Percentiles rank a stretch among this genome's conserved stretches.
Evolutionary conservation across 2,888 invertebrate species (phyloP).

Genomic region (Pocota personata): DNA sequence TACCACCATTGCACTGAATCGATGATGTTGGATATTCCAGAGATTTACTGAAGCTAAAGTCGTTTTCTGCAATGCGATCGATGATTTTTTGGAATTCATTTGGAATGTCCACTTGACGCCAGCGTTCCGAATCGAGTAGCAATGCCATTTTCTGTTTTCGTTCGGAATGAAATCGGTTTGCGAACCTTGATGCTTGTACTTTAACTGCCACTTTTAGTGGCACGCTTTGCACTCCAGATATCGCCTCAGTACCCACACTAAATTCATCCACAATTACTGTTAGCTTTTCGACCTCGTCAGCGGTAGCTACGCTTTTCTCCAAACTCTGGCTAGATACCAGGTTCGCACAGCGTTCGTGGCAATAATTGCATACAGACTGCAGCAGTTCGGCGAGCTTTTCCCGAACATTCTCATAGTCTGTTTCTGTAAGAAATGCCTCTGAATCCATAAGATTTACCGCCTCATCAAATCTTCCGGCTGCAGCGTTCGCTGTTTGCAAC

Average conservation of each 20-base stretch:
- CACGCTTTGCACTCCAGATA: slow-evolving; percentile 90
- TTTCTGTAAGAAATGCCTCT: slow-evolving; percentile 88
- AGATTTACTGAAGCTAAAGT: slow-evolving; percentile 78
- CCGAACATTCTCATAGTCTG: slow-evolving; percentile 88
- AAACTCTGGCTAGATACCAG: slow-evolving; percentile 91
- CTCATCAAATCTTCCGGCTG: slow-evolving; percentile 85
- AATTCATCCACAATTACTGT: slow-evolving; percentile 91
- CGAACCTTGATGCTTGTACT: slow-evolving; percentile 94
- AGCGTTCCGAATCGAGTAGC: slow-evolving; percentile 94
- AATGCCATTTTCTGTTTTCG: slow-evolving; percentile 92
- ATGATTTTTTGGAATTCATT: slow-evolving; percentile 94
- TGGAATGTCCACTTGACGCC: slow-evolving; percentile 97
- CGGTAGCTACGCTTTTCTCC: slow-evolving; percentile 88
- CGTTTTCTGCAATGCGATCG: slow-evolving; percentile 85
- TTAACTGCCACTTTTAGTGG: slow-evolving; percentile 92
- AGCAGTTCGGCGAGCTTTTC: slow-evolving; percentile 90
- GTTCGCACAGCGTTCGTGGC: slow-evolving; percentile 95
- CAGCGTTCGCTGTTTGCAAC: slow-evolving; percentile 88
- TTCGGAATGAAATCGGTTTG: slow-evolving; percentile 95
- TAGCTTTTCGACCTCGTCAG: slow-evolving; percentile 89
- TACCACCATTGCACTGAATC: slow-evolving; percentile 68
- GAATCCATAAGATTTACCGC: slow-evolving; percentile 85
- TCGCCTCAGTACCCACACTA: slow-evolving; percentile 88
- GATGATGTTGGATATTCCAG: slow-evolving; percentile 53
- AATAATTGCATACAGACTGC: slow-evolving; percentile 93